Evolutionary conservation across 2,113 vertebrate genomes (phyloP), one percentile per base, ranked within the genome.

Genomic region (Natator depressus): DNA sequence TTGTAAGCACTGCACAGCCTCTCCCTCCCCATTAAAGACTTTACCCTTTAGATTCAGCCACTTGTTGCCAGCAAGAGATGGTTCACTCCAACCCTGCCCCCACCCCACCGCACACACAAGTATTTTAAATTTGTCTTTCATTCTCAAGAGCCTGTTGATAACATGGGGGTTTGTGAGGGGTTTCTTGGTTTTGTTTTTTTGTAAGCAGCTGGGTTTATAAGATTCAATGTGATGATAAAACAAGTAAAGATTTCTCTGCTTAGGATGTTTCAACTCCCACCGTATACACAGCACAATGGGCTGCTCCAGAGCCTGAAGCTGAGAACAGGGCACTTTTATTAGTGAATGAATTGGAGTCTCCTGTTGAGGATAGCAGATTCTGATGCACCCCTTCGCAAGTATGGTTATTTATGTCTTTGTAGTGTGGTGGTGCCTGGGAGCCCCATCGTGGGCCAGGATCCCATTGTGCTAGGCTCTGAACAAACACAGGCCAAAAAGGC

Each of bases 31-130:
- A 27, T 31, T 59, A 3, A 55, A 79, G 57, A 42, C 38, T 46
- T 47, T 50, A n/a, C 35, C 76, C 31, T 88, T 50, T 24, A 16
- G 46, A 49, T 8, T 25, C 81, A 87, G 31, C 1, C 38, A 42
- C 25, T 80, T n/a, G 47, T 20, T 81, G 8, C n/a, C 16, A 3
- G 1, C 0, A 35, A 42, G 7, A 57, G 19, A n/a, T 2, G 25
- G 11, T 78, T 91, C 49, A 2, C 22, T 82, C 31, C 76, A 75
- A 19, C 1, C 12, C 84, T 31, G 42, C 1, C 25, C 10, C 25
- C 57, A 2, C 25, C 27, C 57, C 2, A 10, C 57, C 27, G 4
- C 57, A 5, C 10, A 25, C 27, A 24, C 57, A 12, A 0, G 10
- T 31, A 55, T 92, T 93, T 80, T 11, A 3, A 6, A 38, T 42